Evolutionary conservation across 2,888 invertebrate species (phyloP).

Genomic region (Helleia helle): DNA sequence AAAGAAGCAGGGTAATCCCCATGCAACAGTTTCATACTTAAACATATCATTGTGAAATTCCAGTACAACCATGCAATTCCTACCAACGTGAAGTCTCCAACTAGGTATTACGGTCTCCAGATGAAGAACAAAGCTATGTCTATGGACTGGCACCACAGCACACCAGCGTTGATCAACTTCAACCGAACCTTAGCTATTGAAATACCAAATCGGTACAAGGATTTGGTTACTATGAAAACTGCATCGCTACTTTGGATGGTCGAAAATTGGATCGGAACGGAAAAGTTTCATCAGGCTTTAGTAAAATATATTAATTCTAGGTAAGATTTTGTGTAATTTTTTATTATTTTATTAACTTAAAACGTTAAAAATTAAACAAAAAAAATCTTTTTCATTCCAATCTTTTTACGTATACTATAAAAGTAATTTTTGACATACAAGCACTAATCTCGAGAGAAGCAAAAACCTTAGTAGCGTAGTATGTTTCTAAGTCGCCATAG

Average conservation of each 20-base stretch:
- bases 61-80: conserved; percentile 41
- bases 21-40: too few species aligned
- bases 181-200: conserved; percentile 46
- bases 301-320: conserved; percentile 50
- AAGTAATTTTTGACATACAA: too few species aligned
- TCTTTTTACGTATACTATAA: too few species aligned
- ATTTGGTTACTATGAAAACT: conserved; percentile 55
- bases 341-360: too few species aligned
- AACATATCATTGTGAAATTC: conserved; percentile 14
- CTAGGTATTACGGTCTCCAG: conserved; percentile 41
- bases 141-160: conserved; percentile 44
- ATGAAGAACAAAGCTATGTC: conserved; percentile 55
- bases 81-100: conserved; percentile 23
- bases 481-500: too few species aligned
- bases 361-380: too few species aligned
- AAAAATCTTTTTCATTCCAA: too few species aligned
- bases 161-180: conserved; percentile 44
- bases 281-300: conserved; percentile 43
- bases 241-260: conserved; percentile 62
- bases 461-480: too few species aligned
- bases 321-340: conserved; percentile 22
- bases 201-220: conserved; percentile 43
- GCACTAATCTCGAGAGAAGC: too few species aligned
- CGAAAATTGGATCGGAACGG: conserved; percentile 55
- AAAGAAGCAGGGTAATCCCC: too few species aligned